These are phyloP conservation scores for Melinaea menophilus DNA, from an alignment of 2,888 invertebrate genomes.

Conservation along the genomic window DNA sequence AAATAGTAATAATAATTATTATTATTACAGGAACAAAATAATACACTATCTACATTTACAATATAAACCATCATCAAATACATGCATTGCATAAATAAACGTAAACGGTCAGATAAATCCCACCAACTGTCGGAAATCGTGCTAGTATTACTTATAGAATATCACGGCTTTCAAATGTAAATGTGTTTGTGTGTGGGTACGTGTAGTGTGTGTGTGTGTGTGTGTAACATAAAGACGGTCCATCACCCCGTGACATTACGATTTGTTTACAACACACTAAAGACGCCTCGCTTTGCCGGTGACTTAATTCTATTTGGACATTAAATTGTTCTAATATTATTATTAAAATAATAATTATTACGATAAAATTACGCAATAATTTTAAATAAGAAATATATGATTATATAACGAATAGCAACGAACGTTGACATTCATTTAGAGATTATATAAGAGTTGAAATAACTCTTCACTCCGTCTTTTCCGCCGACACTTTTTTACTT, in stretches of 20 bases:
- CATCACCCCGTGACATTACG: conserved; percentile 14
- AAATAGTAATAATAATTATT: too few relatives aligned
- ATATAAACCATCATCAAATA: not conserved
- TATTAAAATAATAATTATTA: too few relatives aligned
- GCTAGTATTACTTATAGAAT: not conserved
- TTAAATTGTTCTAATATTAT: too few relatives aligned
- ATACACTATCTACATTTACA: not conserved
- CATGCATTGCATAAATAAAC: conserved; percentile 12
- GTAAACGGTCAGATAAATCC: conserved; percentile 13
- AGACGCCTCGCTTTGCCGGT: not conserved
- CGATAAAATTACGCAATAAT: too few relatives aligned
- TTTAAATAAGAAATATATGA: too few relatives aligned
- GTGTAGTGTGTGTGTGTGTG: too few relatives aligned
- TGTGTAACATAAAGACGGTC: conserved; percentile 6
- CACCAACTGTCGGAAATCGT: conserved; percentile 17
- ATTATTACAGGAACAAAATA: too few relatives aligned
- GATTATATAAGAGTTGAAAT: conserved; percentile 13
- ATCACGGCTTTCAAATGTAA: too few relatives aligned
- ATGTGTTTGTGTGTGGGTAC: too few relatives aligned
- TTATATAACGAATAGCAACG: conserved; percentile 8
- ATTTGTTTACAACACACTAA: conserved; percentile 16
- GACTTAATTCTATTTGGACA: too few relatives aligned
- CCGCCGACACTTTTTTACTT: conserved; percentile 1
- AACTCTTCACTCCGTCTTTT: conserved; percentile 5
- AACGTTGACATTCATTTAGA: conserved; percentile 6